Evolutionary conservation across 1,140 invertebrate genomes (phyloP), one percentile per base, ranked within the genome.

Genomic region (Lepidotrigona ventralis): DNA sequence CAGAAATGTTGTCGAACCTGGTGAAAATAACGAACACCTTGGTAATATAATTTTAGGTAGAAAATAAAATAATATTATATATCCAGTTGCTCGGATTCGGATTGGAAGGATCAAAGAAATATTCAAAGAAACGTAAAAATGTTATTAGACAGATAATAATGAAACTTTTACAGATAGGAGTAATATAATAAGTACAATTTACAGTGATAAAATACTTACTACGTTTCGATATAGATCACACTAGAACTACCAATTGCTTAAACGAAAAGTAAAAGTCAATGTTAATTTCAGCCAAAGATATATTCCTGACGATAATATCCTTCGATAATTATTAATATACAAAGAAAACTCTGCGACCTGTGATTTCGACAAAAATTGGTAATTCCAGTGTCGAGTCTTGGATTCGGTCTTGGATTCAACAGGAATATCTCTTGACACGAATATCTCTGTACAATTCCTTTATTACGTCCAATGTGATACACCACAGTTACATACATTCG

Each of bases 401-500:
- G 23, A 81, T 68, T 4, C 39, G 39, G 54, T 21, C 26, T 69
- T 69, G 78, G 60, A 63, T 66, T 53, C 29, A 79, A 58, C 12
- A 21, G 19, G 19, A 39, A 39, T 39, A 39, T 39, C 39, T 54
- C 17, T 2, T 26, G 64, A 76, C 60, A 66, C 46, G 39, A 12
- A 26, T 29, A 26, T 70, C 26, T 78, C 54, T 83, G 56, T 60
- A 83, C 66, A 83, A 83, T 83, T 60, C 56, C 54, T 83, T 83
- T 83, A 78, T 83, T 83, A 69, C 56, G 78, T 83, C 19, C 54
- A 83, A 53, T 39, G 39, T 46, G 29, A 60, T 76, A 83, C 75
- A 83, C 63, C 74, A 69, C 26, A 82, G 46, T 69, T 83, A 78
- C 81, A 78, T 70, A 78, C 74, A 78, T 39, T 78, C 29, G 29